Evolutionary conservation across 2,113 vertebrate species (phyloP).

Genomic region (Platysternon megacephalum): DNA sequence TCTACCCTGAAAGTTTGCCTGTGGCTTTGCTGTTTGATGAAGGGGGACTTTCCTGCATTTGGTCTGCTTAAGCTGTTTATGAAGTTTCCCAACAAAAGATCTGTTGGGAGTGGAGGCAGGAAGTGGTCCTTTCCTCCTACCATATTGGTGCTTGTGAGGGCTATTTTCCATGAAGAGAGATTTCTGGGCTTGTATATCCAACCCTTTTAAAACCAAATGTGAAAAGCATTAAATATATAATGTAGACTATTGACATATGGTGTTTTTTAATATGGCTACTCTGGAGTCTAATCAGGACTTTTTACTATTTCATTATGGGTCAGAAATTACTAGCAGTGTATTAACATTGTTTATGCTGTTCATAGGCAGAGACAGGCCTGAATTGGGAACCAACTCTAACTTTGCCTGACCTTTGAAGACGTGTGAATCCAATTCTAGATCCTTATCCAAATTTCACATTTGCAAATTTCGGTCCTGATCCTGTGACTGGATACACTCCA

Average conservation of each 20-base stretch:
- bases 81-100: neutral
- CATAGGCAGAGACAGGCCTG: too few species aligned
- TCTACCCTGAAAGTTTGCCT: neutral
- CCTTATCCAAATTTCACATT: neutral
- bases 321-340: neutral
- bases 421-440: neutral
- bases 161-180: neutral
- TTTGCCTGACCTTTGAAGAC: neutral
- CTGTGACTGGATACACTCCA: neutral
- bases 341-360: neutral
- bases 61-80: accelerated
- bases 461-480: neutral
- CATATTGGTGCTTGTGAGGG: neutral
- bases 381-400: neutral
- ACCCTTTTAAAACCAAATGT: neutral
- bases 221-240: neutral
- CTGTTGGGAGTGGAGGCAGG: neutral
- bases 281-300: neutral
- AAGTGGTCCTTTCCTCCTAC: neutral
- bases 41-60: neutral
- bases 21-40: neutral
- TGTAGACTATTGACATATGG: neutral
- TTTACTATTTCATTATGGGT: neutral
- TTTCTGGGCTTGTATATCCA: neutral
- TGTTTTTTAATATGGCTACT: neutral